Evolutionary conservation across 2,797 vertebrate genomes (phyloP).

Genomic region (Borostomias antarcticus): DNA sequence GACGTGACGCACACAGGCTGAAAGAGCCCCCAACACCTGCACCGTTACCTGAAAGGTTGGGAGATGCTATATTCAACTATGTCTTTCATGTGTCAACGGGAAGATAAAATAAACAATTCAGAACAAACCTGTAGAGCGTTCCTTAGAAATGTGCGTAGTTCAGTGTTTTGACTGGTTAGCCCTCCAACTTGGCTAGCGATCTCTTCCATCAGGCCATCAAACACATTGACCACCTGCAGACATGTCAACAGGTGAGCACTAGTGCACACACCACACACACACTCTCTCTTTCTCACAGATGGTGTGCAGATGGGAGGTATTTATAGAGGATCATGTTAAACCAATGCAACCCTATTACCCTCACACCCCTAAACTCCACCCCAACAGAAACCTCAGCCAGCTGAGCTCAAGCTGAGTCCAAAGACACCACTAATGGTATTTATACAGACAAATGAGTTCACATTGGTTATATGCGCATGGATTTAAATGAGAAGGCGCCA

Average conservation of each 20-base stretch:
- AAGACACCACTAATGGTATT: too few relatives aligned
- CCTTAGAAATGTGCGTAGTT: conserved; percentile 79
- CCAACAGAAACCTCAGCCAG: too few relatives aligned
- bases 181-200: conserved; percentile 80
- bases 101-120: too few relatives aligned
- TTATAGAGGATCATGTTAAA: too few relatives aligned
- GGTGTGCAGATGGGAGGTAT: too few relatives aligned
- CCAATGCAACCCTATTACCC: too few relatives aligned
- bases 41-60: conserved; percentile 76
- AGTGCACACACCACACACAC: not conserved
- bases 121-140: conserved; percentile 82
- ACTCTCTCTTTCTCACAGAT: not conserved
- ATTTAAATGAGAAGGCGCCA: too few relatives aligned
- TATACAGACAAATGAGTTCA: too few relatives aligned
- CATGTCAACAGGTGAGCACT: conserved; percentile 8
- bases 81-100: not conserved
- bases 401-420: too few relatives aligned
- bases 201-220: conserved; percentile 84
- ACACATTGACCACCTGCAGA: conserved; percentile 81
- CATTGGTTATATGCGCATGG: too few relatives aligned
- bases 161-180: conserved; percentile 86
- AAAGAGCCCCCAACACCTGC: conserved; percentile 82
- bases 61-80: not conserved
- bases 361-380: too few relatives aligned
- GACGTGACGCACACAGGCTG: conserved; percentile 79